Conservation (phyloP, 53 echinoderm and acorn worm genomes). For the Patiria pectinifera region DNA sequence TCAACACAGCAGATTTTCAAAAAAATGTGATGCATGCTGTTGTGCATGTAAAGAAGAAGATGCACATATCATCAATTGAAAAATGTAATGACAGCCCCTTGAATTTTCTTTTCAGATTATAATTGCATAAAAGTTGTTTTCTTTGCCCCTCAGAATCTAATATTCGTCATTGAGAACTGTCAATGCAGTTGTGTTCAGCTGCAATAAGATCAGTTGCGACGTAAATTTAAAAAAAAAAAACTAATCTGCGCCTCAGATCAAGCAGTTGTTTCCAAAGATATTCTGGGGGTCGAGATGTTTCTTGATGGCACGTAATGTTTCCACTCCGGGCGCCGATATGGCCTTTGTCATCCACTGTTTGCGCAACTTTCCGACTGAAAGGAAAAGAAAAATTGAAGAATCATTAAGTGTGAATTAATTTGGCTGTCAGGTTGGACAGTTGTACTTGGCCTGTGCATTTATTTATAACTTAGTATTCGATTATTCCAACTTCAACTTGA, state of each 20-base stretch:
- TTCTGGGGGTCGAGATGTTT: constrained; percentile 88
- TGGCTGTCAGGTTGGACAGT: not conserved
- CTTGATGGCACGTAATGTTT: constrained; percentile 82
- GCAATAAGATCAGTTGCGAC: not conserved
- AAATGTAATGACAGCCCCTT: too few species aligned
- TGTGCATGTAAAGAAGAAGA: too few species aligned
- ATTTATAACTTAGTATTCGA: not conserved
- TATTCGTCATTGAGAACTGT: not conserved
- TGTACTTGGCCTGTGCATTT: too few species aligned
- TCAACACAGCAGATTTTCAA: too few species aligned
- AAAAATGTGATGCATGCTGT: too few species aligned
- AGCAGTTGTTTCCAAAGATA: constrained; percentile 83
- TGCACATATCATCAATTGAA: too few species aligned
- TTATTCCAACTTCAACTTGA: not conserved
- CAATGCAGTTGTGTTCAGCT: not conserved
- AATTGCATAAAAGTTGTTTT: not conserved
- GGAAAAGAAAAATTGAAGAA: not conserved
- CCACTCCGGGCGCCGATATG: constrained; percentile 81
- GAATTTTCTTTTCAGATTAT: too few species aligned
- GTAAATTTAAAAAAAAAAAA: not conserved
- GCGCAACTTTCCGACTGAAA: constrained; percentile 89
- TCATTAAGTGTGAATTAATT: not conserved
- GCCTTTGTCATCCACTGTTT: constrained; percentile 87
- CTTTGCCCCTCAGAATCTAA: not conserved
- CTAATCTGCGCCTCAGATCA: constrained; percentile 20